Base-by-base conservation (phyloP, 1,140 invertebrate species). In the Halyomorpha halys region DNA sequence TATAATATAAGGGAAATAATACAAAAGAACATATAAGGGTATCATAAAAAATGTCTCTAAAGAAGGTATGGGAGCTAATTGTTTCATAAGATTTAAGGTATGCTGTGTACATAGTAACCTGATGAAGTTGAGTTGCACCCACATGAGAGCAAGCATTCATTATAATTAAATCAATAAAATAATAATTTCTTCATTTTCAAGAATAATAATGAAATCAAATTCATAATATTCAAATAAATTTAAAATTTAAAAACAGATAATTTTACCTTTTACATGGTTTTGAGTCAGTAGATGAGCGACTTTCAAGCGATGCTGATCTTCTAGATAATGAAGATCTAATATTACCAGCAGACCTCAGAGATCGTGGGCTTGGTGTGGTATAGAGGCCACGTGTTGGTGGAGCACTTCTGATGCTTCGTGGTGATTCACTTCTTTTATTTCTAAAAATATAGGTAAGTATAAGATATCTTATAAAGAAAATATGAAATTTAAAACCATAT, bases 261-360 rank as follows among this genome's bases (percentile, higher is more conserved):
- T 49, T 23, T 23, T 4, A 62, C 80, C 82, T 83, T 71, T 82
- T 79, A 72, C 83, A 85, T 0, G 82, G 83, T 60, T 83, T 74
- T 14, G 85, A 86, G 71, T 89, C 86, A 59, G 84, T 85, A 19
- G 88, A 90, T 72, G 87, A 91, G 73, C 91, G 89, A 71, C 89
- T 91, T 73, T 94, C 90, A 1, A 91, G 84, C 47, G 69, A 69
- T 51, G 77, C 80, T 30, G 79, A 70, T 27, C 71, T 34, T 19
- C 67, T 63, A 11, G 69, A 65, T 16, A 63, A 51, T 21, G 65
- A 56, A 66, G 62, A 74, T 53, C 74, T 69, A 4, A 82, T 83
- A 18, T 87, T 89, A 56, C 87, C 79, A 63, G 89, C 83, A 14
- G 80, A 82, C 44, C 85, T 73, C 19, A 83, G 84, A 15, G 80